Base-by-base conservation (phyloP, 2,113 vertebrate species). In the Marmota flaviventris region DNA sequence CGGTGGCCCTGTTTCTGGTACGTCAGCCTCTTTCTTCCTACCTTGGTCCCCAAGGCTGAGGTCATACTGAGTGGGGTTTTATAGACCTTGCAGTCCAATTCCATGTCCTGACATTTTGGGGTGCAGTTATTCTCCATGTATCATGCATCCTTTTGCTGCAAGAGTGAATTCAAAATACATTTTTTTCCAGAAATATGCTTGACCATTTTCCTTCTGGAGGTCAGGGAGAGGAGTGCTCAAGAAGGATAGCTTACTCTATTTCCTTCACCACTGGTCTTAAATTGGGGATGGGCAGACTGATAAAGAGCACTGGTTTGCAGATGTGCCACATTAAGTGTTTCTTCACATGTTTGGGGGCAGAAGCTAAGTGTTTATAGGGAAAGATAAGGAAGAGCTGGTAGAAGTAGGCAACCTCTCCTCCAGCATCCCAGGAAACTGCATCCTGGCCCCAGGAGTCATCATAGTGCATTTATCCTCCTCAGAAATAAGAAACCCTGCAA, bases 1-100 rank as follows among this genome's bases (percentile, higher is more conserved):
- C 99, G 0, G 98, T 99, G 2, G 99, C 99, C 93, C 98, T 99
- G 95, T 99, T 99, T 98, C 98, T 99, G 99, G 99, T 99, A 98
- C 98, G 99, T 81, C 22, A 11, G 39, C 58, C 12, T 37, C 10
- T 0, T 1, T 22, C 73, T 78, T 34, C 39, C 20, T 72, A 8
- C 13, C 4, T 34, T 8, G 12, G 13, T 22, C n/a, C 17, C 4
- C 69, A 27, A 73, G 10, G 42, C 67, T 39, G 10, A 16, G 61
- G 42, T 32, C 79, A 37, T 4, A 4, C n/a, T 0, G 0, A 83
- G 27, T 34, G 34, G 17, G 14, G 16, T 45, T 48, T 72, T 39
- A 51, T 45, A 89, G 83, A 18, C 9, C 4, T 56, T 12, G 5
- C 5, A 5, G 27, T 67, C 73, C 51, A 27, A 77, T 29, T 58